Percentiles rank a stretch among this genome's conserved stretches.
These are phyloP conservation scores for Scatophagus argus DNA, from an alignment of 2,113 vertebrate genomes.

Conservation along the genomic window DNA sequence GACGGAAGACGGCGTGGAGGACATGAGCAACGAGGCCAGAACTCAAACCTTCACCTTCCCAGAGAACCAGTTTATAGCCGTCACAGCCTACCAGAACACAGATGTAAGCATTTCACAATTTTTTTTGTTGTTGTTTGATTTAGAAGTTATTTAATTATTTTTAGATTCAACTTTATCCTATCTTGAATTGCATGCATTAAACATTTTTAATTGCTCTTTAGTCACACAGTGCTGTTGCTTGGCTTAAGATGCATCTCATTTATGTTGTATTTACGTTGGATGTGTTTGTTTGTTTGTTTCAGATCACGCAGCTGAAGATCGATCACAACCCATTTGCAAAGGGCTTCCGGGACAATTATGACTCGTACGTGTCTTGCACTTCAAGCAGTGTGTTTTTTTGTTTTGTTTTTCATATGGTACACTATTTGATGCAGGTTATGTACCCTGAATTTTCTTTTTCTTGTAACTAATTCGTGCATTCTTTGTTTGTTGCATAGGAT, in stretches of 20 bases:
- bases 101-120: conserved; percentile 86
- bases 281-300: conserved; percentile 51
- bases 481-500: conserved; percentile 87
- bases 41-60: conserved; percentile 97
- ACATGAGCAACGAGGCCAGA: conserved; percentile 93
- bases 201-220: not conserved
- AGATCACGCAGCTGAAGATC: conserved; percentile 99
- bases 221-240: not conserved
- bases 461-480: not conserved
- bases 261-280: not conserved
- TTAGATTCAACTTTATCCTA: not conserved
- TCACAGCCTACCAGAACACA: conserved; percentile 98
- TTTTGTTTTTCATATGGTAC: not conserved
- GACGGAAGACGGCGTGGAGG: conserved; percentile 96
- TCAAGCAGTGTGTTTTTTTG: not conserved
- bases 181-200: not conserved
- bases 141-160: not conserved
- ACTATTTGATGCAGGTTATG: not conserved
- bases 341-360: conserved; percentile 99
- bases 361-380: conserved; percentile 90
- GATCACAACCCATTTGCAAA: conserved; percentile 99
- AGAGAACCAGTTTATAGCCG: conserved; percentile 97
- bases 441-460: not conserved
- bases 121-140: not conserved
- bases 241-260: not conserved